A percentile compares a stretch with the other conserved stretches of the same genome.
Evolutionary conservation across 2,888 invertebrate genomes (phyloP).

Genomic region (Aplocera efformata): DNA sequence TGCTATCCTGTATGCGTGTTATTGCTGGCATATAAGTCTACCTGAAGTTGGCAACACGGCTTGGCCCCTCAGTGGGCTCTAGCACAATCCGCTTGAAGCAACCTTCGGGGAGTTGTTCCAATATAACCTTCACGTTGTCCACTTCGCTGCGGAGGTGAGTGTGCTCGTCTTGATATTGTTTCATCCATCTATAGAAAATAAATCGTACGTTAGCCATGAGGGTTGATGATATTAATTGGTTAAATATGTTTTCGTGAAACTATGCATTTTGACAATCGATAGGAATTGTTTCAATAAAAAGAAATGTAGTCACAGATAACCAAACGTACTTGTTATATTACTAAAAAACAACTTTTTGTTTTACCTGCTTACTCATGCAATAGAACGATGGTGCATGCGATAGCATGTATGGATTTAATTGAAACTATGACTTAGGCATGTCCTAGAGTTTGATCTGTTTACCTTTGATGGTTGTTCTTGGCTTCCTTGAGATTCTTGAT

Average conservation of each 20-base stretch:
- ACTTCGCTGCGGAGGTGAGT: constrained; percentile 86
- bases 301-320: too few species aligned
- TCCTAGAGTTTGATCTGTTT: constrained; percentile 9
- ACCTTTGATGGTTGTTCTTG: constrained; percentile 82
- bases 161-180: constrained; percentile 89
- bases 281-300: too few species aligned
- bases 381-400: too few species aligned
- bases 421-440: too few species aligned
- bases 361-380: too few species aligned
- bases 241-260: too few species aligned
- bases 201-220: too few species aligned
- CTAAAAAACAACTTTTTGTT: too few species aligned
- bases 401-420: not conserved
- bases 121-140: constrained; percentile 89
- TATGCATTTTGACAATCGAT: too few species aligned
- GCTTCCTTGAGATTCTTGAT: constrained; percentile 87
- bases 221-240: too few species aligned
- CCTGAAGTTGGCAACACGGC: constrained; percentile 47
- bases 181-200: constrained; percentile 81
- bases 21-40: constrained; percentile 29
- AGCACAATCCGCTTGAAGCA: constrained; percentile 90
- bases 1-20: too few species aligned
- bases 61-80: constrained; percentile 82
- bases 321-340: too few species aligned
- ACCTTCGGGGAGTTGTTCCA: constrained; percentile 87